Base-by-base conservation (phyloP, 2,797 vertebrate species). In the Spinus olivaceus region DNA sequence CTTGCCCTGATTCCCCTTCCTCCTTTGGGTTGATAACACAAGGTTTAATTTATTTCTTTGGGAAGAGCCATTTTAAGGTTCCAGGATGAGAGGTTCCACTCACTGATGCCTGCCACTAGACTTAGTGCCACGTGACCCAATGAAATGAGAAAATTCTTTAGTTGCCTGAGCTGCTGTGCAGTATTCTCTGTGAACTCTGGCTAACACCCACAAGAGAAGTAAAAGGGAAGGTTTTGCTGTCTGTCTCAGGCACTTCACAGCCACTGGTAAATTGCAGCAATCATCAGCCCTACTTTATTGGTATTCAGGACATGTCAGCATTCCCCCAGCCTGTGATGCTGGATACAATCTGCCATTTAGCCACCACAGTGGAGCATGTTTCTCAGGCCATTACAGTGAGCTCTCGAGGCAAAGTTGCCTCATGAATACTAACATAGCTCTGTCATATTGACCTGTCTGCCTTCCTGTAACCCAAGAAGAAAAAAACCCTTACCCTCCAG, bases 311-410 rank as follows among this genome's bases (percentile, higher is more conserved):
- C 30, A 50, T 81, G 87, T 57, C 64, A 71, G 27, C 42, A 32
- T 53, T 86, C 32, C 30, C 23, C 59, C 30, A 70, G 69, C 61
- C 63, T 83, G 65, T 88, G 63, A 72, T 1, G 19, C 49, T 64
- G 96, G 77, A 44, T 90, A 37, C 61, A 85, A 89, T 85, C 89
- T 95, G 69, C 94, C 80, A 84, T 92, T 96, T 92, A 95, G 88
- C 63, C 91, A 94, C 82, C 84, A 84, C 33, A 19, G 74, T 42
- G 63, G 57, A 91, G 67, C 37, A 50, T 46, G 73, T 92, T 95
- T 94, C 91, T 73, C 74, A 72, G 84, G 73, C 78, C 78, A 65
- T 94, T 95, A 79, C 33, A 51, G 87, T 13, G 54, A 81, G 49
- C 59, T 95, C 76, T 84, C 79, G 63, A 94, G 83, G 90, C 90